Conservation (phyloP, 2,113 vertebrate genomes). For the Pluvialis apricaria region DNA sequence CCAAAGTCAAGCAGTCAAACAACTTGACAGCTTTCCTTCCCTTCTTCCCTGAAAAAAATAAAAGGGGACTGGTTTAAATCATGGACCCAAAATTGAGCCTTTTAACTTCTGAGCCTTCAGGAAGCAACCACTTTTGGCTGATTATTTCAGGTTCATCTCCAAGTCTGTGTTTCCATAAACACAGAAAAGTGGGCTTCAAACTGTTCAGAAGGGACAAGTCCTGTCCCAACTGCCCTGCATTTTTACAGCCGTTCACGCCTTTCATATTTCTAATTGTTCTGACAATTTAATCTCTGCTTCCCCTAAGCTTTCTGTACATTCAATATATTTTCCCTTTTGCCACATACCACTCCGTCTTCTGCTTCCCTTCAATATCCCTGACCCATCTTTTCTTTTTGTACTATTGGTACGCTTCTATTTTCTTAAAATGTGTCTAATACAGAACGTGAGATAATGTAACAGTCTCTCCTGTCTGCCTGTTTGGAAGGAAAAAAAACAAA, state of each 20-base stretch:
- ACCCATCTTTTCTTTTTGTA: background rate
- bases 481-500: background rate
- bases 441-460: background rate
- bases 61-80: background rate
- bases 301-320: background rate
- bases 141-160: background rate
- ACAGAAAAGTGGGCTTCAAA: background rate
- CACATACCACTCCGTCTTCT: background rate
- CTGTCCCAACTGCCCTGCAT: background rate
- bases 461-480: background rate
- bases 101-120: background rate
- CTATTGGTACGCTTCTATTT: background rate
- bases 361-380: background rate
- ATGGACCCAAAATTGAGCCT: background rate
- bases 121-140: background rate
- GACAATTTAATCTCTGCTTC: background rate
- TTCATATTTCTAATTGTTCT: background rate
- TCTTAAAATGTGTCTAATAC: background rate
- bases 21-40: background rate
- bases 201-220: background rate
- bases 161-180: background rate
- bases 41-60: background rate
- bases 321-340: background rate
- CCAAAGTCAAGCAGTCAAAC: background rate
- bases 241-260: background rate